Percentiles rank a stretch among this genome's conserved stretches.
phyloP scores from a whole-genome alignment of 2,888 invertebrate genomes.

The Phragmatobia fuliginosa region DNA sequence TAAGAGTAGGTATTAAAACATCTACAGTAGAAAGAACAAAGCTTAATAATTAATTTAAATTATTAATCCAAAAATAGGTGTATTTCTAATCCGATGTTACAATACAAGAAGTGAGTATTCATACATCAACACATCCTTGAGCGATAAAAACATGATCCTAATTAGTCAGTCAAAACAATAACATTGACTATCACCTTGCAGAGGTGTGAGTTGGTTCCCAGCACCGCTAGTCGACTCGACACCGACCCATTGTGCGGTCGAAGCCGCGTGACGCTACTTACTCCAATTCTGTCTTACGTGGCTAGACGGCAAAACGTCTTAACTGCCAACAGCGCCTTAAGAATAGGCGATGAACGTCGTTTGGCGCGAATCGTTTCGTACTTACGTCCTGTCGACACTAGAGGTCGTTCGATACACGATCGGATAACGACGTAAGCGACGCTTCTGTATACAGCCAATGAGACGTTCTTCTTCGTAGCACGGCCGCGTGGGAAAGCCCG shows the following conservation, averaged over 20 bases:
- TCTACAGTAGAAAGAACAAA: slow-evolving; percentile 18
- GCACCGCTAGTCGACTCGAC: slow-evolving; percentile 83
- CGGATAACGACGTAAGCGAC: slow-evolving; percentile 71
- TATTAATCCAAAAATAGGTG: slow-evolving; percentile 35
- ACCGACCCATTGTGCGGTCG: slow-evolving; percentile 84
- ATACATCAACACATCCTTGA: slow-evolving; percentile 45
- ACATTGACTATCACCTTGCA: slow-evolving; percentile 77
- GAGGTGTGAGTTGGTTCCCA: slow-evolving; percentile 82
- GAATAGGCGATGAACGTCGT: slow-evolving; percentile 56
- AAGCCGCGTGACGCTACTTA: slow-evolving; percentile 86
- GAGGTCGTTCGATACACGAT: slow-evolving; percentile 33
- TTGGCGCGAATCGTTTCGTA: slow-evolving; percentile 53
- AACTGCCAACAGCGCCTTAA: slow-evolving; percentile 64
- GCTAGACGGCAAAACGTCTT: slow-evolving; percentile 70
- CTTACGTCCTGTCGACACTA: slow-evolving; percentile 66
- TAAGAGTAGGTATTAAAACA: neutral
- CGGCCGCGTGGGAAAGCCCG: slow-evolving; percentile 85
- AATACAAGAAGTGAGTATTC: slow-evolving; percentile 24
- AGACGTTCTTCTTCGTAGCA: slow-evolving; percentile 68
- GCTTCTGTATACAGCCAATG: slow-evolving; percentile 50
- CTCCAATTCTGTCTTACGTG: slow-evolving; percentile 82
- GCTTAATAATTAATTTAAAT: slow-evolving; percentile 27
- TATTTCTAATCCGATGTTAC: slow-evolving; percentile 31
- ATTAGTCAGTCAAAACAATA: slow-evolving; percentile 83
- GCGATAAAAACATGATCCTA: slow-evolving; percentile 67